These are phyloP conservation scores for Melitaea cinxia DNA, from an alignment of 1,140 invertebrate species.

Conservation along the genomic window DNA sequence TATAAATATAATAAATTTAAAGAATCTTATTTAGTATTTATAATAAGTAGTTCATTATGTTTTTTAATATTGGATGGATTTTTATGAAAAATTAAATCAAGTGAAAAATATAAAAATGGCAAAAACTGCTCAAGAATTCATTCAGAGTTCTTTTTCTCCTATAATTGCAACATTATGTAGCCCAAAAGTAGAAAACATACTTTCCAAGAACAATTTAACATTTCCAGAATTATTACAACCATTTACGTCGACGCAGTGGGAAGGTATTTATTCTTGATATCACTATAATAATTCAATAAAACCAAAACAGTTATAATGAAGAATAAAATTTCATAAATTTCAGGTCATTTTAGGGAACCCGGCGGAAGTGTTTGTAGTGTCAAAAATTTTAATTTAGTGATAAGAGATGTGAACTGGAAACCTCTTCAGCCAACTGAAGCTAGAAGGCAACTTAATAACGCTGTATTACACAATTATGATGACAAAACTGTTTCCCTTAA, in stretches of 20 bases:
- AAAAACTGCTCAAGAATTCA: conserved; percentile 91
- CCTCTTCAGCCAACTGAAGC: conserved; percentile 92
- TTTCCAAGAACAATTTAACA: conserved; percentile 94
- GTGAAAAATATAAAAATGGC: conserved; percentile 76
- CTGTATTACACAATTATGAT: conserved; percentile 88
- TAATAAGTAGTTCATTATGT: not conserved
- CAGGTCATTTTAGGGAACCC: conserved; percentile 92
- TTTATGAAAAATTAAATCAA: not conserved
- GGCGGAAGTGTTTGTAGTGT: conserved; percentile 87
- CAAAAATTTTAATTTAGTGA: conserved; percentile 90
- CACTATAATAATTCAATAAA: not conserved
- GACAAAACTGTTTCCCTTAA: conserved; percentile 81
- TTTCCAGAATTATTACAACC: conserved; percentile 96
- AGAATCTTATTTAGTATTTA: no score
- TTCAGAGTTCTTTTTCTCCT: conserved; percentile 94
- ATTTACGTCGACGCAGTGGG: conserved; percentile 82
- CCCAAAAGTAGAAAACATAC: conserved; percentile 89
- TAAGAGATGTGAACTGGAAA: conserved; percentile 90
- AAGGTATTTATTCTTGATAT: conserved; percentile 48
- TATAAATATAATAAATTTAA: no score
- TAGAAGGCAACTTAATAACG: conserved; percentile 93
- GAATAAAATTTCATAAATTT: conserved; percentile 22
- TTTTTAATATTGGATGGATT: not conserved
- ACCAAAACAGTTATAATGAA: not conserved
- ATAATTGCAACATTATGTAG: conserved; percentile 93